phyloP scores from a whole-genome alignment of 2,797 vertebrate species.

The Anas flavirostris region DNA sequence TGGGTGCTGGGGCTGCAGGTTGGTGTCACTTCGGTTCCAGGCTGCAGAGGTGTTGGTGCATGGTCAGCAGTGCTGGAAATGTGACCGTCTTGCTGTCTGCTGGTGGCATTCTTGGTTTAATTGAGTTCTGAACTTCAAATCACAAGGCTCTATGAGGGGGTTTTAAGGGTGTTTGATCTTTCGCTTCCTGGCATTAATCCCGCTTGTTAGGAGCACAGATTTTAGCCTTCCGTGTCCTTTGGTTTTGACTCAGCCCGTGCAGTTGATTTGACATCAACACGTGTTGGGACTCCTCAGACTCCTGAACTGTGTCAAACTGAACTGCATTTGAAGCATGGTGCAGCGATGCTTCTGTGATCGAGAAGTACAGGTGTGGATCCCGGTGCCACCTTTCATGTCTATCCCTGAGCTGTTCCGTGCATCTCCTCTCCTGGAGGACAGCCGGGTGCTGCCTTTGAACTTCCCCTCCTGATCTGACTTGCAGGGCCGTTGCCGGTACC shows the following conservation, averaged over 20 bases:
- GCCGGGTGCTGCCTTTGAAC: not conserved
- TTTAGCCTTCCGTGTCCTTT: not conserved
- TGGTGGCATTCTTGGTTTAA: not conserved
- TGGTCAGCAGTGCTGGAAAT: not conserved
- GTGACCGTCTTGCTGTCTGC: not conserved
- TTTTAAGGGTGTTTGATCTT: not conserved
- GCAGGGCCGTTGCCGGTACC: not conserved
- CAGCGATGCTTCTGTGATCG: not conserved
- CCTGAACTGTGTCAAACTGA: not conserved
- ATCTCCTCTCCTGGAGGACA: not conserved
- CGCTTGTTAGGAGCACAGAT: not conserved
- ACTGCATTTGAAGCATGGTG: not conserved
- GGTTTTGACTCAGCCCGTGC: fast-evolving
- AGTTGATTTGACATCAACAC: not conserved
- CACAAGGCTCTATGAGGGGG: not conserved
- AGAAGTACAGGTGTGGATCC: not conserved
- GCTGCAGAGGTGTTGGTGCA: not conserved
- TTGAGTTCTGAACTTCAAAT: not conserved
- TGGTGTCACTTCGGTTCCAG: not conserved
- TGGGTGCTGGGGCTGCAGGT: not conserved
- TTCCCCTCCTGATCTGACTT: fast-evolving
- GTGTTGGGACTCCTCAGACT: not conserved
- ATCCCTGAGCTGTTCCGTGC: fast-evolving
- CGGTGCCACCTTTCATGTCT: fast-evolving
- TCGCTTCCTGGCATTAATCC: not conserved